These are phyloP conservation scores for Scophthalmus maximus DNA, from an alignment of 2,113 vertebrate genomes.

Conservation along the genomic window DNA sequence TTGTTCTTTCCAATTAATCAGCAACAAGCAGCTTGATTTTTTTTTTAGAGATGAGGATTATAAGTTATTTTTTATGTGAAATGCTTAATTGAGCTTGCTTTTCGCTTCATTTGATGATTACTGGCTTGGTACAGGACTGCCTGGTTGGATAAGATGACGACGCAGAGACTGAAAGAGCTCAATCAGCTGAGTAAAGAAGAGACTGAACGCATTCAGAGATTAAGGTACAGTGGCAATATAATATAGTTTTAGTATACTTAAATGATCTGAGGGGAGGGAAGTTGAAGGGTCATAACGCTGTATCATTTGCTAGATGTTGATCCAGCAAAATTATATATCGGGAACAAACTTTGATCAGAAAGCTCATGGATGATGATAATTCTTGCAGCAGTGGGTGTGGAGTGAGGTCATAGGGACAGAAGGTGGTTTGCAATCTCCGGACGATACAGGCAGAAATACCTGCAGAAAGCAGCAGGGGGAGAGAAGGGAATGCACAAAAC, in stretches of 20 bases:
- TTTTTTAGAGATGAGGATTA: slow-evolving; percentile 37
- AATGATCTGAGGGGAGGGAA: too few relatives aligned
- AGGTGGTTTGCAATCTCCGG: too few relatives aligned
- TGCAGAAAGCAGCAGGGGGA: not conserved
- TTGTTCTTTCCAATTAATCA: slow-evolving; percentile 64
- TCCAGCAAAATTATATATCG: too few relatives aligned
- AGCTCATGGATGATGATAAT: too few relatives aligned
- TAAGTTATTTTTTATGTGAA: slow-evolving; percentile 42
- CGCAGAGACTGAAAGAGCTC: slow-evolving; percentile 69
- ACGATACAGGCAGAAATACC: not conserved
- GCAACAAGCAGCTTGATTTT: slow-evolving; percentile 29
- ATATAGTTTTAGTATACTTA: not conserved
- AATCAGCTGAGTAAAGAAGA: slow-evolving; percentile 74
- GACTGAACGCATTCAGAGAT: slow-evolving; percentile 56
- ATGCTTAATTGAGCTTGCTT: slow-evolving; percentile 32
- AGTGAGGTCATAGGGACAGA: not conserved
- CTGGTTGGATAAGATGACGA: slow-evolving; percentile 77
- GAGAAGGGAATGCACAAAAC: not conserved
- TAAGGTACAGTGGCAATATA: slow-evolving; percentile 65
- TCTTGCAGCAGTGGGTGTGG: too few relatives aligned
- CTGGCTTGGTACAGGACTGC: slow-evolving; percentile 65
- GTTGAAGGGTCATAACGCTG: too few relatives aligned
- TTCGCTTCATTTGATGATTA: slow-evolving; percentile 34
- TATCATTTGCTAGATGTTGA: too few relatives aligned
- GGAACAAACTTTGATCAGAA: too few relatives aligned